Evolutionary conservation across 2,797 vertebrate genomes (phyloP), one percentile per base, ranked within the genome.

Genomic region (Argyrosomus regius): DNA sequence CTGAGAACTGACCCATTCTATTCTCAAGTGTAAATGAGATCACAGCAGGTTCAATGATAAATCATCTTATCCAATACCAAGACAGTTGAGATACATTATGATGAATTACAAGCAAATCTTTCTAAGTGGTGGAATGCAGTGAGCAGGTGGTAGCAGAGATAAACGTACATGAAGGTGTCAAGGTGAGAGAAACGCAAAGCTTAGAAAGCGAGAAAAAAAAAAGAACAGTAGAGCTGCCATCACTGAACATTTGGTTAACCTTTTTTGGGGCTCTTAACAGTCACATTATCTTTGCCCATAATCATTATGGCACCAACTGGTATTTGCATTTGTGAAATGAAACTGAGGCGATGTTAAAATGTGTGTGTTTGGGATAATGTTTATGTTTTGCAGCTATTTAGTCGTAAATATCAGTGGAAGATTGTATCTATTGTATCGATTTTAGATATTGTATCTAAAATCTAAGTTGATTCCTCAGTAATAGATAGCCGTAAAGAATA

Each of bases 1-100:
- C 16, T 67, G 39, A 74, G 54, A 56, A 74, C 77, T 77, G 85
- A 88, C 70, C 77, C 11, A 6, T 45, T 76, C 67, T 67, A 5
- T 74, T 81, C 77, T 75, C 77, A 78, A 67, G 82, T 83, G 61
- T 64, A 70, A 78, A 82, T 82, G 75, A 83, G 80, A 89, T 89
- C 85, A 89, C 88, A 89, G 71, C 60, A 28, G 48, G 80, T 82
- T 89, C 74, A 90, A 72, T 84, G 77, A 84, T 63, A 48, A 85
- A 77, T 69, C 48, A 22, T 81, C 66, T 68, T 57, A 77, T 75
- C 56, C 58, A 62, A 41, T 20, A 65, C 22, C 72, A 66, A 60
- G 22, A n/a, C 28, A 3, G 72, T 0, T 6, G 60, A 80, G 78
- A 66, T 10, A 49, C 28, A 68, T 20, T 31, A 16, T 6, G 14